Conservation (phyloP, 2,888 invertebrate species). For the Eilema sororculum region DNA sequence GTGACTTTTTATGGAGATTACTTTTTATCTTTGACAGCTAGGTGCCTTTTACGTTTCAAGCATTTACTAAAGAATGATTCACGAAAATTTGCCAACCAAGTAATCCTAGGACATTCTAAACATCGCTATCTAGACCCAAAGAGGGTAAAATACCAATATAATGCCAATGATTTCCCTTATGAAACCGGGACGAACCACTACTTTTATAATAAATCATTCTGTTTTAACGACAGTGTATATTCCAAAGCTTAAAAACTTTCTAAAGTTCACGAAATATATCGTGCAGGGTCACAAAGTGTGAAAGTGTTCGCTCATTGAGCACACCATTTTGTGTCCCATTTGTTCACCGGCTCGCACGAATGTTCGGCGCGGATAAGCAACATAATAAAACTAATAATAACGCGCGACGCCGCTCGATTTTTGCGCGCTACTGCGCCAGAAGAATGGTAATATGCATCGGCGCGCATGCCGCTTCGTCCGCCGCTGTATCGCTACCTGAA, state of each 20-base stretch:
- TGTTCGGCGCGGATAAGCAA: constrained; percentile 54
- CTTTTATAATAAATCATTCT: too few species aligned
- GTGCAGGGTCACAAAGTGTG: constrained; percentile 17
- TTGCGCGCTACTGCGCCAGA: constrained; percentile 44
- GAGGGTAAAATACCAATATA: too few species aligned
- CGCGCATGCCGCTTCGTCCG: constrained; percentile 25
- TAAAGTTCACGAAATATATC: background rate
- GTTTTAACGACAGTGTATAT: background rate
- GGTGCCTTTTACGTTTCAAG: too few species aligned
- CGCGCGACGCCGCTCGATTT: constrained; percentile 43
- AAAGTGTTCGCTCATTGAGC: constrained; percentile 29
- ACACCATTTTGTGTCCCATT: constrained; percentile 51
- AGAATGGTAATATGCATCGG: constrained; percentile 39
- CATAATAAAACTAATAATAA: constrained; percentile 54
- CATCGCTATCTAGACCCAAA: too few species aligned
- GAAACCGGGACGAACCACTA: too few species aligned
- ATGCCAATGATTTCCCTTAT: too few species aligned
- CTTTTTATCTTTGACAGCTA: too few species aligned
- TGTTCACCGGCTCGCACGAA: constrained; percentile 47
- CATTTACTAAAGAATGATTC: too few species aligned
- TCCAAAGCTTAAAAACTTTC: background rate
- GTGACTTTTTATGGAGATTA: too few species aligned
- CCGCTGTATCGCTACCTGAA: constrained; percentile 12
- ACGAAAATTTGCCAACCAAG: too few species aligned
- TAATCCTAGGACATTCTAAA: too few species aligned